Conservation (phyloP, 1,140 invertebrate species). For the Caenorhabditis inopinata region DNA sequence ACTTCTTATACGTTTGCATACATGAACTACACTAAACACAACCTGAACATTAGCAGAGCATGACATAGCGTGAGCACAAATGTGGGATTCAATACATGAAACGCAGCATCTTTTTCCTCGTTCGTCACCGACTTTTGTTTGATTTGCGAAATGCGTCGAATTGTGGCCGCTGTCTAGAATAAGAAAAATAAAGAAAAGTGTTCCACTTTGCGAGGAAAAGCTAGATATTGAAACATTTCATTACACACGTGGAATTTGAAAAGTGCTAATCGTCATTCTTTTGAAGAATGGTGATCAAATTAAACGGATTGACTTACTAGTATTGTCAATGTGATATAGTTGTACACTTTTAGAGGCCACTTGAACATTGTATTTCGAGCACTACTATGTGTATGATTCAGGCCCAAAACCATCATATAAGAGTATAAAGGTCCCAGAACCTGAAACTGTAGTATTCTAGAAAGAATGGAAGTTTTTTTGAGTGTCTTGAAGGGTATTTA, state of each 20-base stretch:
- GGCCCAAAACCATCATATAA: slow-evolving; percentile 41
- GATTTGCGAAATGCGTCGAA: slow-evolving; percentile 41
- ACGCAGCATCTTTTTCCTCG: not conserved
- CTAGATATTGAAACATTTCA: not conserved
- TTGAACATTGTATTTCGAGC: slow-evolving; percentile 21
- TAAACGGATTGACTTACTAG: too few species aligned
- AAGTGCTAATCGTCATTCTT: too few species aligned
- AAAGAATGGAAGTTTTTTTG: too few species aligned
- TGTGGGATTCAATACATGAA: slow-evolving; percentile 38
- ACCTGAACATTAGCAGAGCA: slow-evolving; percentile 40
- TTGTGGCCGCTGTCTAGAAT: slow-evolving; percentile 30
- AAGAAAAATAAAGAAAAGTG: not conserved
- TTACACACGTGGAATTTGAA: not conserved
- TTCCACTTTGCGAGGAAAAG: not conserved
- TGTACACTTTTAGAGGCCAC: slow-evolving; percentile 28
- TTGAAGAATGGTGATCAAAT: too few species aligned
- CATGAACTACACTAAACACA: not conserved
- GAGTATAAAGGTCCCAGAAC: slow-evolving; percentile 34
- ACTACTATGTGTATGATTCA: slow-evolving; percentile 33
- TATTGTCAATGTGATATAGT: slow-evolving; percentile 10
- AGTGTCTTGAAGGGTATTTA: too few species aligned
- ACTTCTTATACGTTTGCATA: not conserved
- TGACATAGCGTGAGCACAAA: slow-evolving; percentile 40
- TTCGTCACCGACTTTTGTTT: slow-evolving; percentile 5
- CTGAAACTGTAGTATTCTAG: not conserved